Evolutionary conservation across 1,140 invertebrate species (phyloP), one percentile per base, ranked within the genome.

Genomic region (Rhyacophila brunnea): DNA sequence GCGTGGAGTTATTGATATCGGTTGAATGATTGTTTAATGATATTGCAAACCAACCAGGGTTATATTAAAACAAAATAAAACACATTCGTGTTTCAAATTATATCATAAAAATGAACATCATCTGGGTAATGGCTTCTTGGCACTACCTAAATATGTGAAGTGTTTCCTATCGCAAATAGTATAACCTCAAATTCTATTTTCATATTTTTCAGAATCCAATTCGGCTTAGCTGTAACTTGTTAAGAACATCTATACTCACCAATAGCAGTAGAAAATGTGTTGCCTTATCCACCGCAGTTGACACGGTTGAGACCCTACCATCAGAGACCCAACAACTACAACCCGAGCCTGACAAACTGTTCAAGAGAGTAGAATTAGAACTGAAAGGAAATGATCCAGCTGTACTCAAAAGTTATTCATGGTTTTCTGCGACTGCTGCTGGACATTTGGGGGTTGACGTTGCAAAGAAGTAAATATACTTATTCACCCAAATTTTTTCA

Each of bases 381-480:
- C 81, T 95, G 35, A 82, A 87, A 69, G 89, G 90, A 32, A 88
- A 95, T 71, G 94, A 97, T 72, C 84, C 84, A 13, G 89, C 87
- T 4, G 92, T 97, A 4, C 71, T 98, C 2, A 85, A 88, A 46
- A 97, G 93, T 79, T 98, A 95, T 75, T 83, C 86, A 48, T 86
- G 84, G 78, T 98, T 96, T 80, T 79, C 87, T n/a, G 80, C 82
- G 9, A 84, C 83, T 46, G 85, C 93, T 38, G 92, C 93, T 1
- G 80, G 82, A 51, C 82, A 95, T 75, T 81, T 98, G 55, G 86
- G 84, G 18, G 86, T 97, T 62, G 79, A 84, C 70, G 76, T 91
- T 34, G 85, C 83, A 20, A 86, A 87, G 75, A 85, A 87, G 88
- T 93, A 77, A 78, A 77, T 70, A 50, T 58, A 46, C n/a, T n/a